Base-by-base conservation (phyloP, 1,140 invertebrate genomes). In the Thalassaphorura encarpata region DNA sequence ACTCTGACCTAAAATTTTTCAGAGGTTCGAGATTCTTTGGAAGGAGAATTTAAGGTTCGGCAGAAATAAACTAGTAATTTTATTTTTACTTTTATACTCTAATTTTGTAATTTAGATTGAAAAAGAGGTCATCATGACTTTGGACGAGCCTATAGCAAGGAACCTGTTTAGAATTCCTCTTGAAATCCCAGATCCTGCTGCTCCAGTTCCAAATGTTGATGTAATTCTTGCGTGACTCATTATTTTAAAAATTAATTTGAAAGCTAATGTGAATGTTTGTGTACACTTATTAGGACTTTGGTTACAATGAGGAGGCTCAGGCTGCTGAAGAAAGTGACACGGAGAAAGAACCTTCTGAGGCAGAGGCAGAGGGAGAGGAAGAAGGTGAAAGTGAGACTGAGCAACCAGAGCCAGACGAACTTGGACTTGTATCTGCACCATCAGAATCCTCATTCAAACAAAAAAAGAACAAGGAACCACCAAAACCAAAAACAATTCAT, bases 101-200 rank as follows among this genome's bases (percentile, higher is more conserved):
- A 33, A 13, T 8, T 18, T 31, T 33, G 4, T 33, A 41, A 6
- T 16, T 41, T 29, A 56, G 54, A 55, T 61, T 45, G 59, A 56
- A 11, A 54, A 61, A 51, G 60, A 62, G 31, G 42, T 56, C 6
- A 43, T 46, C 3, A 49, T 64, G 4, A 60, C 49, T 18, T 43
- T 64, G 41, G 43, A 54, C 42, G 59, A 64, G 27, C 53, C 60
- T 1, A 54, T 43, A 52, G 59, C 58, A 0, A 33, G 63, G 1
- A n/a, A 54, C 23, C 56, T 64, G 13, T 64, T 61, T 46, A 24
- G 50, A 28, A 64, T 64, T 16, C 63, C 63, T 13, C 24, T 47
- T 45, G 56, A 57, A 43, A 58, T 64, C n/a, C 55, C 53, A 1
- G 62, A 64, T 46, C 58, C 58, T n/a, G 55, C 42, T 21, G 41